phyloP scores from a whole-genome alignment of 2,797 vertebrate genomes.

The Onychomys torridus region DNA sequence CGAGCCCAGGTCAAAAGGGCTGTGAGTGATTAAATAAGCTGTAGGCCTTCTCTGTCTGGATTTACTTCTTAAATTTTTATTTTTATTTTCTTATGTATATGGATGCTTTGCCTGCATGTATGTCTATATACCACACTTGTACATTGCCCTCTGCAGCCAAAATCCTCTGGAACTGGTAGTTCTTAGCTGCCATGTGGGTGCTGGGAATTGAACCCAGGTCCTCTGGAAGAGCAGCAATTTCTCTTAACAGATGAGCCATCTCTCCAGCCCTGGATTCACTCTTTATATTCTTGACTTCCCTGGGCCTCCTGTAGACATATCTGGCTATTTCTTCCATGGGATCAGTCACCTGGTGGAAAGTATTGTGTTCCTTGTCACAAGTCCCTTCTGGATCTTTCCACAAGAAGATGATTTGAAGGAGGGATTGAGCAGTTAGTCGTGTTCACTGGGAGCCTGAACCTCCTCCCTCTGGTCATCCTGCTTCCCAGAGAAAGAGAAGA shows the following conservation, averaged over 20 bases:
- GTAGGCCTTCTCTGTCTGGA: accelerated
- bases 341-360: not conserved
- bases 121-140: not conserved
- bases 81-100: not conserved
- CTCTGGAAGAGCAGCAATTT: not conserved
- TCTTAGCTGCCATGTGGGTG: not conserved
- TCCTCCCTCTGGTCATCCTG: not conserved
- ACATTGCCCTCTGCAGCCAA: not conserved
- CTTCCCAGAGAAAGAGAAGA: not conserved
- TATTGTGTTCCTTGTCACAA: not conserved
- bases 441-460: not conserved
- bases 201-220: not conserved
- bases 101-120: not conserved
- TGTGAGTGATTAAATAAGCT: not conserved
- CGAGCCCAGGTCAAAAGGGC: not conserved
- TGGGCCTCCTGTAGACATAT: not conserved
- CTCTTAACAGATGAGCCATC: too few species aligned
- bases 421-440: not conserved
- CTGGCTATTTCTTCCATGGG: not conserved
- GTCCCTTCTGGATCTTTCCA: not conserved
- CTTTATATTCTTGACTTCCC: not conserved
- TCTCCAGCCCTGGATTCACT: not conserved
- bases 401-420: not conserved
- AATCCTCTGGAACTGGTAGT: not conserved
- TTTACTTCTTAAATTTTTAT: not conserved